Evolutionary conservation across 2,888 invertebrate species (phyloP).

Genomic region (Amphipoea lucens): DNA sequence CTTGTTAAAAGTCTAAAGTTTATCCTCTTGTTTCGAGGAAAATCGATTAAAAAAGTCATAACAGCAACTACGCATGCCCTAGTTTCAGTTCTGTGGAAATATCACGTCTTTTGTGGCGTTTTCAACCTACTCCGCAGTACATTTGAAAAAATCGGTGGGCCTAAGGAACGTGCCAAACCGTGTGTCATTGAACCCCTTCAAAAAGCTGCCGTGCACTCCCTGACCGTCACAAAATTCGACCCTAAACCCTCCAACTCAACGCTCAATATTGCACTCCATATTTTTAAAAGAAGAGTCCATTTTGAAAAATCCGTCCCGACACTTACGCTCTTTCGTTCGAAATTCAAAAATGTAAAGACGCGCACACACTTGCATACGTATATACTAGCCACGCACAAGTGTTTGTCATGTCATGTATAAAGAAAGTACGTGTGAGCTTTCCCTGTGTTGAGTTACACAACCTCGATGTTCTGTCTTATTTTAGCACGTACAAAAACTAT

Average conservation of each 20-base stretch:
- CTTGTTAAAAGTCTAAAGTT: constrained; percentile 66
- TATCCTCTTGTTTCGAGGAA: constrained; percentile 79
- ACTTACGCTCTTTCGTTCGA: constrained; percentile 84
- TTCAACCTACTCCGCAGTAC: constrained; percentile 71
- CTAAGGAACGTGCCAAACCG: constrained; percentile 85
- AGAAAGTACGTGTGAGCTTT: constrained; percentile 89
- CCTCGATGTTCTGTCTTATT: constrained; percentile 79
- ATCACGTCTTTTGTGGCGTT: constrained; percentile 82
- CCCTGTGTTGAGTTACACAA: constrained; percentile 89
- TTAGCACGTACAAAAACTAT: constrained; percentile 69
- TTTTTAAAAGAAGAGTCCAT: constrained; percentile 76
- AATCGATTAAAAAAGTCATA: constrained; percentile 77
- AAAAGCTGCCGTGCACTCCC: constrained; percentile 78
- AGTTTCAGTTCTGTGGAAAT: constrained; percentile 84
- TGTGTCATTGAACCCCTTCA: constrained; percentile 87
- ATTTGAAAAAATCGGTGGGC: constrained; percentile 85
- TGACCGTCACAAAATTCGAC: constrained; percentile 73
- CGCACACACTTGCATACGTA: constrained; percentile 79
- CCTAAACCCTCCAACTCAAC: constrained; percentile 67
- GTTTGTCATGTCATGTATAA: constrained; percentile 72
- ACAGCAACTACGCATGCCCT: constrained; percentile 80
- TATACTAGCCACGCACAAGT: constrained; percentile 73
- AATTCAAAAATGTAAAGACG: constrained; percentile 84
- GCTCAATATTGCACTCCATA: constrained; percentile 74
- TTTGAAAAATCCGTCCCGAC: constrained; percentile 79